Conservation (phyloP, 2,888 invertebrate species). For the Miltochrista miniata region DNA sequence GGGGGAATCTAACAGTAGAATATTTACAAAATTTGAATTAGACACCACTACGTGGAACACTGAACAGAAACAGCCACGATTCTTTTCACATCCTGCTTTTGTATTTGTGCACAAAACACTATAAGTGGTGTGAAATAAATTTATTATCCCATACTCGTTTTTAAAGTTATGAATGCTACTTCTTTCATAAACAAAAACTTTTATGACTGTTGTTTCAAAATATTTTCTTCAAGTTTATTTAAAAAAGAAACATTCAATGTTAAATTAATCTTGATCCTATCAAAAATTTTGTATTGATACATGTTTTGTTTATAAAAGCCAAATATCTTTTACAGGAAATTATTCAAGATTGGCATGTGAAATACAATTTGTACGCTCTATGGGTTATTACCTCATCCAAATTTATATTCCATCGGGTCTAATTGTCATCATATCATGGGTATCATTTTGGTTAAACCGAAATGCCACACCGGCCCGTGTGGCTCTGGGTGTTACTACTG, state of each 20-base stretch:
- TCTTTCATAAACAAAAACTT: conserved; percentile 3
- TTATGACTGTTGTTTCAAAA: conserved; percentile 8
- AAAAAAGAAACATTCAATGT: too few species aligned
- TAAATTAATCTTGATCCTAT: too few species aligned
- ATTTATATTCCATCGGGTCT: conserved; percentile 98
- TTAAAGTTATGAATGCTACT: conserved; percentile 11
- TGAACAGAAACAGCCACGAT: conserved; percentile 77
- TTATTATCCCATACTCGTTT: conserved; percentile 35
- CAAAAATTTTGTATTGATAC: neutral
- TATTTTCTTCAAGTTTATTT: neutral
- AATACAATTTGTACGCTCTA: conserved; percentile 98
- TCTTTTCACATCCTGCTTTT: conserved; percentile 82
- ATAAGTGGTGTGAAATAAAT: conserved; percentile 68
- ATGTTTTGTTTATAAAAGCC: neutral
- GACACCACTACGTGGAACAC: conserved; percentile 71
- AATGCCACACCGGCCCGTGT: conserved; percentile 97
- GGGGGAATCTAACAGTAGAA: conserved; percentile 55
- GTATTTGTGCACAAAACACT: conserved; percentile 79
- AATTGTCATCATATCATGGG: conserved; percentile 98
- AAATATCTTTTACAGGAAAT: conserved; percentile 87
- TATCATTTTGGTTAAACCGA: conserved; percentile 97
- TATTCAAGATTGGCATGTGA: conserved; percentile 97
- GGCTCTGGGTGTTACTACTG: conserved; percentile 96
- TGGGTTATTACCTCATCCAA: conserved; percentile 99
- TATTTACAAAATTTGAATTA: conserved; percentile 37